These are phyloP conservation scores for Drosophila meridiana DNA, from an alignment of 2,888 invertebrate species.

Conservation along the genomic window DNA sequence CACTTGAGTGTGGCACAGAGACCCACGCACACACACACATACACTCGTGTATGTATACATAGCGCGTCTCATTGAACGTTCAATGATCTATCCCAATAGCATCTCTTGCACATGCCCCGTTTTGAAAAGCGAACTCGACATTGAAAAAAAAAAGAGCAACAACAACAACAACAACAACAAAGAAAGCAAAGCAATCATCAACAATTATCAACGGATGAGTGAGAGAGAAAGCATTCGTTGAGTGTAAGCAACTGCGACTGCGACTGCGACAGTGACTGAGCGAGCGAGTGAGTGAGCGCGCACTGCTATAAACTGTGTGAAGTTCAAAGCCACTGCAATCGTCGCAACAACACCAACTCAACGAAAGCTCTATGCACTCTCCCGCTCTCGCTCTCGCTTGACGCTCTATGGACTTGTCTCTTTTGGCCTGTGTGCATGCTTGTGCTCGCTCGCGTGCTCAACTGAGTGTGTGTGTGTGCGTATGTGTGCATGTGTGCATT, in stretches of 20 bases:
- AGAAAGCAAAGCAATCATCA: constrained; percentile 50
- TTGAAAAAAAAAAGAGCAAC: constrained; percentile 58
- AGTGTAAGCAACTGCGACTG: constrained; percentile 13
- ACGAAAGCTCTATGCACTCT: constrained; percentile 28
- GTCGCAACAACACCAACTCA: constrained; percentile 13
- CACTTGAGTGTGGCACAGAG: constrained; percentile 61
- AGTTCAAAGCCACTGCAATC: constrained; percentile 75
- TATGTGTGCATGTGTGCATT: constrained; percentile 2
- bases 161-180: constrained; percentile 25
- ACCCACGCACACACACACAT: constrained; percentile 25
- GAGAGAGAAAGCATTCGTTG: constrained; percentile 23
- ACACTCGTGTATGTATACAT: not conserved
- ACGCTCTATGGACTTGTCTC: constrained; percentile 16
- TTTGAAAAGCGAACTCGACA: constrained; percentile 79
- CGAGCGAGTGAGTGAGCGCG: constrained; percentile 13
- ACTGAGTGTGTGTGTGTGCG: not conserved
- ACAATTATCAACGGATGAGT: constrained; percentile 39
- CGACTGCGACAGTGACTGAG: not conserved
- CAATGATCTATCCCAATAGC: constrained; percentile 75
- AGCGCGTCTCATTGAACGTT: constrained; percentile 67
- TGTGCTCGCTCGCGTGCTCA: constrained; percentile 1
- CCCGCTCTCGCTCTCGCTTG: constrained; percentile 15
- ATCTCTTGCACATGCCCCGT: constrained; percentile 57
- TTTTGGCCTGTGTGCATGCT: not conserved
- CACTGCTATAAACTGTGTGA: constrained; percentile 64